Percentiles rank a stretch among this genome's conserved stretches.
Evolutionary conservation across 2,797 vertebrate genomes (phyloP).

Genomic region (Pantherophis alleghaniensis): DNA sequence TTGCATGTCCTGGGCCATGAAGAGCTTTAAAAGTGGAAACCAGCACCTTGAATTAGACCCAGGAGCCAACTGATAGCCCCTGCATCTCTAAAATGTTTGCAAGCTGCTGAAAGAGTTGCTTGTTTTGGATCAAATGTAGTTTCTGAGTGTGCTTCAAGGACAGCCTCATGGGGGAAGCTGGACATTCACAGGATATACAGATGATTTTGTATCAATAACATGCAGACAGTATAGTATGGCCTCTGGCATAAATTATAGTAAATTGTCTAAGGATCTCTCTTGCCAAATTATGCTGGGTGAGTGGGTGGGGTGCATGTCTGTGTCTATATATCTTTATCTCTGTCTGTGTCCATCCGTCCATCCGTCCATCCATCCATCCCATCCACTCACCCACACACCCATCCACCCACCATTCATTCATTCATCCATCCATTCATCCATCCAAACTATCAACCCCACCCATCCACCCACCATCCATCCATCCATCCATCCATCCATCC

Average conservation of each 20-base stretch:
- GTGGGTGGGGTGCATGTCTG: too few species aligned
- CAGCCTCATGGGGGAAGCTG: not conserved
- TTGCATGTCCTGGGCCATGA: not conserved
- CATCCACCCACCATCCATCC: too few species aligned
- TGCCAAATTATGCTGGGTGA: not conserved
- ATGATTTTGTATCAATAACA: too few species aligned
- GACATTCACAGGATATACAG: not conserved
- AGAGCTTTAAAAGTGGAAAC: not conserved
- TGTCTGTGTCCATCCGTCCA: not conserved
- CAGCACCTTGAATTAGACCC: not conserved
- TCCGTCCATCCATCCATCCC: too few species aligned
- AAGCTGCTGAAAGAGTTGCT: not conserved
- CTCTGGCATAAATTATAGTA: constrained; percentile 9
- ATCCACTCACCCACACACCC: too few species aligned
- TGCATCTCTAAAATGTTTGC: not conserved
- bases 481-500: too few species aligned
- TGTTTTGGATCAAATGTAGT: not conserved
- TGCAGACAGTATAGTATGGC: not conserved
- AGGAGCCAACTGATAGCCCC: not conserved
- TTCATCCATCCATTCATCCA: too few species aligned
- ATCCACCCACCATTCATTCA: too few species aligned
- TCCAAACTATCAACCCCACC: too few species aligned
- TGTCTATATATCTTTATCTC: not conserved
- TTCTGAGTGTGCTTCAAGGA: not conserved
- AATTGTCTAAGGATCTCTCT: constrained; percentile 3